These are phyloP conservation scores for Acrocephalus arundinaceus DNA, from an alignment of 2,113 vertebrate genomes.

Conservation along the genomic window DNA sequence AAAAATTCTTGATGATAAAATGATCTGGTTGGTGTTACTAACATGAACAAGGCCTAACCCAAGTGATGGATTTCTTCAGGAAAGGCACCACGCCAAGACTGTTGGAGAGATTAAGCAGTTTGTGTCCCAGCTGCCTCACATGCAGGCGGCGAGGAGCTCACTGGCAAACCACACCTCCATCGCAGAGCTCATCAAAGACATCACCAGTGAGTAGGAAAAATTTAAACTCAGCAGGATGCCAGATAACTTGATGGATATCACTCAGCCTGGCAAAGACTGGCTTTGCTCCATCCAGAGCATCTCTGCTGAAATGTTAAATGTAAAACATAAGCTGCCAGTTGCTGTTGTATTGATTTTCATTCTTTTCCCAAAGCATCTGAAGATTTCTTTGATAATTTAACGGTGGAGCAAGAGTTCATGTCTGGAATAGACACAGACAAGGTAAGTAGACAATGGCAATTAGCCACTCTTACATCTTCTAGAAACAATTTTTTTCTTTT, in stretches of 20 bases:
- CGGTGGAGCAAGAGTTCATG: slow-evolving; percentile 99
- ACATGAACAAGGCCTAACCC: background rate
- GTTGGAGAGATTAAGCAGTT: slow-evolving; percentile 99
- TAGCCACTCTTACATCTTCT: accelerated
- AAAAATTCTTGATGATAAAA: background rate
- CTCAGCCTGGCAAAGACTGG: background rate
- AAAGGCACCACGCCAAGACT: slow-evolving; percentile 93
- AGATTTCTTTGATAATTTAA: slow-evolving; percentile 96
- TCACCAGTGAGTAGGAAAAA: slow-evolving; percentile 84
- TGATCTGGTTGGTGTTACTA: background rate
- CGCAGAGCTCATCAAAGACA: slow-evolving; percentile 95
- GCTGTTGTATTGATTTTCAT: slow-evolving; percentile 2
- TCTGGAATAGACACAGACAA: slow-evolving; percentile 98
- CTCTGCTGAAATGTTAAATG: background rate
- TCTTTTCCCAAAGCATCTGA: slow-evolving; percentile 87
- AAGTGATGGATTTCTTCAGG: slow-evolving; percentile 70
- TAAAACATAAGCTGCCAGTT: background rate
- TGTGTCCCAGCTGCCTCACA: slow-evolving; percentile 96
- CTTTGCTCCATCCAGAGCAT: background rate
- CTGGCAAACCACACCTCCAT: slow-evolving; percentile 97
- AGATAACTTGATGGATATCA: background rate
- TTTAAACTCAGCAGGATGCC: background rate
- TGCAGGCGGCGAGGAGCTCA: slow-evolving; percentile 94
- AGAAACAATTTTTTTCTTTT: background rate
- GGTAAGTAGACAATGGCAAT: slow-evolving; percentile 70